Base-by-base conservation (phyloP, 2,797 vertebrate genomes). In the Gymnopithys bicolor region DNA sequence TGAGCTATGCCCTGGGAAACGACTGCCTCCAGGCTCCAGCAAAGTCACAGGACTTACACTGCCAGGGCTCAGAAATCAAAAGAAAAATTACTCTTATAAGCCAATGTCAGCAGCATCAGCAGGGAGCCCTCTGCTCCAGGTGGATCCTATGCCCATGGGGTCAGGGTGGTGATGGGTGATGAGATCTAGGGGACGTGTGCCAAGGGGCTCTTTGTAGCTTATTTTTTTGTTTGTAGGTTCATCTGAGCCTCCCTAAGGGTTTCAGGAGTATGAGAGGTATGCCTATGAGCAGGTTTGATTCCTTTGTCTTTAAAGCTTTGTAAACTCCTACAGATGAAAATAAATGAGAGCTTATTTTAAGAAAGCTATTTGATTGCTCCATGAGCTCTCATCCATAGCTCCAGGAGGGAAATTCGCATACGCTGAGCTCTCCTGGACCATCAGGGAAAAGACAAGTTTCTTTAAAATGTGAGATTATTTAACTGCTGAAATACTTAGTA, bases 1-100 rank as follows among this genome's bases (percentile, higher is more conserved):
- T 91, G 89, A 93, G 51, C 73, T 69, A 2, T 86, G 91, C 79
- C 69, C 84, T 93, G 63, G 76, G 92, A 93, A 94, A 95, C 94
- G 13, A 30, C 21, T 71, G 62, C 12, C 28, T 92, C 49, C 60
- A 84, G 69, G 43, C 58, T 87, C 69, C 19, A 3, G 52, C 66
- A 63, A 49, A 87, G 32, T 27, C 67, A 76, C 46, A 49, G 35
- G 23, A 41, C 17, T 90, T 74, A 35, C 22, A 28, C 45, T 78
- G 46, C 66, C 82, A 94, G 59, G 21, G 35, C 28, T 87, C 45
- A 74, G 71, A 93, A 94, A 77, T 60, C 78, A 77, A 51, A 85
- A 92, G 86, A 85, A 92, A 77, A 93, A 66, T 58, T 64, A 11
- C 23, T 77, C 7, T 58, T 67, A 63, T 70, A 66, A 66, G 52